Evolutionary conservation across 1,140 invertebrate species (phyloP), one percentile per base, ranked within the genome.

Genomic region (Papilio helenus): DNA sequence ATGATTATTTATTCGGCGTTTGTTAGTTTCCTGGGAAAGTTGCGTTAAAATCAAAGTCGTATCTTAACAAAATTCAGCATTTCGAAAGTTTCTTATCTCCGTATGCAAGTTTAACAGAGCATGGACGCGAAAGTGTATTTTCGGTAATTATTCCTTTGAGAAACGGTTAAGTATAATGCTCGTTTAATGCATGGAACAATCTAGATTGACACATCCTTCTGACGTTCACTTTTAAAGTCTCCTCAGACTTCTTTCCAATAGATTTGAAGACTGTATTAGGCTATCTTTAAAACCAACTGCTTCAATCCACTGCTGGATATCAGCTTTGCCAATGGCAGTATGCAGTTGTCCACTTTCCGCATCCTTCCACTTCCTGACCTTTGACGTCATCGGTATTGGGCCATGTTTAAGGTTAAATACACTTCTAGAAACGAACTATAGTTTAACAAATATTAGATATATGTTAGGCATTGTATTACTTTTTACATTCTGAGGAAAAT

Each of bases 31-130:
- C 39, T 49, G 72, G 72, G 72, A 74, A 74, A 74, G 72, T 74
- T 74, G 44, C 44, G 51, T 46, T 74, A 74, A 74, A 74, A 74
- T 74, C 72, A 74, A 74, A 74, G 12, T 74, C 72, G 72, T 46
- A 74, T 74, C 42, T 74, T 74, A 16, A 74, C 42, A 74, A 44
- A 74, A 74, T 74, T 74, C 39, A 74, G 72, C 14, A 20, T 74
- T 74, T 74, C 72, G 72, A 74, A 74, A 74, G 72, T 74, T 29
- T 51, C 61, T 29, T 74, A 49, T 74, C 71, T 46, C 12, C 26
- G 42, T 23, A 49, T 49, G 39, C 39, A 44, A 23, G 39, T 44
- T 44, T 20, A 74, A 74, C 72, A 74, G 72, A 74, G 42, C 72
- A 20, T 74, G 44, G 49, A 74, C 72, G 72, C 42, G 72, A 74